A percentile compares a stretch with the other conserved stretches of the same genome.
phyloP scores from a whole-genome alignment of 2,797 vertebrate species.

The Malurus leucopterus region DNA sequence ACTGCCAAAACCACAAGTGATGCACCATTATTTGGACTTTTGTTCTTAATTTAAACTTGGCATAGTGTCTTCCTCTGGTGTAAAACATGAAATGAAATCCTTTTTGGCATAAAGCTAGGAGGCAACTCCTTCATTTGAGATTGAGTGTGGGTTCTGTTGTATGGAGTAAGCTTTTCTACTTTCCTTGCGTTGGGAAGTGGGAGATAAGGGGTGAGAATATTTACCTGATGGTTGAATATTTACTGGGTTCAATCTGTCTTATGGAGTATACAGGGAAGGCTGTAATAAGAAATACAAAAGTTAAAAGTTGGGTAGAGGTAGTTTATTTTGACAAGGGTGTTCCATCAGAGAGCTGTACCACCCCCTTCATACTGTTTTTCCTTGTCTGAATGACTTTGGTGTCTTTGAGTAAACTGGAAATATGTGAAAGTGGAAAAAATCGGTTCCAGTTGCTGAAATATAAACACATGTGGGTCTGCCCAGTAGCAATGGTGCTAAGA shows the following conservation, averaged over 20 bases:
- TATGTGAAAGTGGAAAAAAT: neutral
- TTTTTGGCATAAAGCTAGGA: conserved; percentile 71
- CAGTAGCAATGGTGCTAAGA: neutral
- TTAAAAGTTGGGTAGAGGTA: neutral
- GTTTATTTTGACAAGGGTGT: neutral
- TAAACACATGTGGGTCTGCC: neutral
- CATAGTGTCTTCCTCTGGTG: conserved; percentile 69
- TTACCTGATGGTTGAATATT: neutral
- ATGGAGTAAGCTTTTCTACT: conserved; percentile 11
- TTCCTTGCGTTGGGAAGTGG: neutral
- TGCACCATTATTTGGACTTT: conserved; percentile 80
- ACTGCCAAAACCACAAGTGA: conserved; percentile 88
- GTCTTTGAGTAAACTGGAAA: conserved; percentile 15
- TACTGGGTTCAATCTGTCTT: neutral
- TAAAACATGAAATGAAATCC: conserved; percentile 72
- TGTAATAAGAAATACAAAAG: neutral
- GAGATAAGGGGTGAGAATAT: neutral
- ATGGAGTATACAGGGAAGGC: neutral
- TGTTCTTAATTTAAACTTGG: conserved; percentile 91
- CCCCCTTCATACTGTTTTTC: neutral
- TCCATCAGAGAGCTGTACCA: neutral
- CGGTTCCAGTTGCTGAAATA: neutral
- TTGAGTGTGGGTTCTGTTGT: neutral
- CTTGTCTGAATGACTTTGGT: neutral
- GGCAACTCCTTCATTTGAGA: conserved; percentile 57